Evolutionary conservation across 2,888 invertebrate species (phyloP).

Genomic region (Temnothorax unifasciatus): DNA sequence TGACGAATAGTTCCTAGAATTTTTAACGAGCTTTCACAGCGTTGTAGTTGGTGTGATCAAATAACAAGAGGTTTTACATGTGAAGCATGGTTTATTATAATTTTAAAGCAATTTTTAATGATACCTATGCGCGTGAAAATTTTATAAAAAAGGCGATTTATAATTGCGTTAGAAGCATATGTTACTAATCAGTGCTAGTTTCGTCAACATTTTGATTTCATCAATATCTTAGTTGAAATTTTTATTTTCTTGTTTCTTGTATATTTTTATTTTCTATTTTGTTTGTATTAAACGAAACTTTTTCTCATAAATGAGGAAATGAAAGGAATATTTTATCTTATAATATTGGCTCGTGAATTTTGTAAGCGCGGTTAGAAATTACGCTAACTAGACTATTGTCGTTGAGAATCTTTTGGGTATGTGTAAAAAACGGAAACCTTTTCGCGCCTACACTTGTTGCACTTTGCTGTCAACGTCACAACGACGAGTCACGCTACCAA

Average conservation of each 20-base stretch:
- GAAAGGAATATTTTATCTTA: background rate
- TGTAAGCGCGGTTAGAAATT: background rate
- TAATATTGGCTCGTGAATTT: background rate
- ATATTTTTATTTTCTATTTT: background rate
- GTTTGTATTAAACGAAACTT: background rate
- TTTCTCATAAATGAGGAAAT: background rate
- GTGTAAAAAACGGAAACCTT: slow-evolving; percentile 10
- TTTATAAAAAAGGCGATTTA: background rate
- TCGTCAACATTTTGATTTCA: background rate
- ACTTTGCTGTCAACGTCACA: slow-evolving; percentile 27
- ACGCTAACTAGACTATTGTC: background rate
- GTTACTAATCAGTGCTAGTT: background rate
- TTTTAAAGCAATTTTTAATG: background rate
- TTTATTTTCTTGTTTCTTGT: background rate
- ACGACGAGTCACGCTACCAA: slow-evolving; percentile 39
- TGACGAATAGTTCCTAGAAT: slow-evolving; percentile 5
- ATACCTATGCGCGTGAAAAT: background rate
- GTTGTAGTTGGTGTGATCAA: background rate
- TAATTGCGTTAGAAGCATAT: background rate
- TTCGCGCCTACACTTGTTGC: slow-evolving; percentile 61
- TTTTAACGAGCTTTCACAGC: background rate
- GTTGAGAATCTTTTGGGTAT: background rate
- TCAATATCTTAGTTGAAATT: background rate
- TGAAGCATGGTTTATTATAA: background rate
- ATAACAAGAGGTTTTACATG: background rate